Conservation (phyloP, 1,140 invertebrate species). For the Ladona fulva region DNA sequence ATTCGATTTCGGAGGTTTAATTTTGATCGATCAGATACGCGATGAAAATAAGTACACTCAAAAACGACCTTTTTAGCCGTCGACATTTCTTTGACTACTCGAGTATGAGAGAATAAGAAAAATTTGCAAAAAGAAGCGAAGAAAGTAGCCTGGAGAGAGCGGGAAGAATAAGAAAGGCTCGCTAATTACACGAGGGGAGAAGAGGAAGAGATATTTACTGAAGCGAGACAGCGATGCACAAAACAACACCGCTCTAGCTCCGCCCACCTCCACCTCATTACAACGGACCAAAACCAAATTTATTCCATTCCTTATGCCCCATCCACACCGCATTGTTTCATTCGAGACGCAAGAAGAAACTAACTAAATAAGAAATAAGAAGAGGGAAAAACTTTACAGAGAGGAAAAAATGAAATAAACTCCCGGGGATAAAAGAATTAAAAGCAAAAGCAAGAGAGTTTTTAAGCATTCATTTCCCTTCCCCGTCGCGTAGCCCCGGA, state of each 20-base stretch:
- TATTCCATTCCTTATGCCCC: not conserved
- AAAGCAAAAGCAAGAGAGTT: not conserved
- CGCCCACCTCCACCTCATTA: not conserved
- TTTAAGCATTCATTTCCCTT: not conserved
- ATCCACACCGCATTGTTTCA: not conserved
- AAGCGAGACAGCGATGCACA: not conserved
- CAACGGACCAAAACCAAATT: not conserved
- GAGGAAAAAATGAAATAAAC: not conserved
- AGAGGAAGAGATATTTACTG: not conserved
- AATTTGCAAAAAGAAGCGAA: not conserved
- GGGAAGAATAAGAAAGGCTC: not conserved
- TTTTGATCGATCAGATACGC: no score
- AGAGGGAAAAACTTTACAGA: not conserved
- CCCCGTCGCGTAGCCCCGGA: not conserved
- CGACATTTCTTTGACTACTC: no score
- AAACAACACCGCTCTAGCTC: not conserved
- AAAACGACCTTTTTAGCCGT: no score
- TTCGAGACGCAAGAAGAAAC: not conserved
- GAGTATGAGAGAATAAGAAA: no score
- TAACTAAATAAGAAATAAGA: not conserved
- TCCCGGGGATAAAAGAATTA: not conserved
- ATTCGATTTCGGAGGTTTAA: no score
- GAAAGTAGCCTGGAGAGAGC: not conserved
- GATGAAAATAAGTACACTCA: no score
- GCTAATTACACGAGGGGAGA: not conserved